phyloP scores from a whole-genome alignment of 2,113 vertebrate genomes.

The Ibidorhyncha struthersii region DNA sequence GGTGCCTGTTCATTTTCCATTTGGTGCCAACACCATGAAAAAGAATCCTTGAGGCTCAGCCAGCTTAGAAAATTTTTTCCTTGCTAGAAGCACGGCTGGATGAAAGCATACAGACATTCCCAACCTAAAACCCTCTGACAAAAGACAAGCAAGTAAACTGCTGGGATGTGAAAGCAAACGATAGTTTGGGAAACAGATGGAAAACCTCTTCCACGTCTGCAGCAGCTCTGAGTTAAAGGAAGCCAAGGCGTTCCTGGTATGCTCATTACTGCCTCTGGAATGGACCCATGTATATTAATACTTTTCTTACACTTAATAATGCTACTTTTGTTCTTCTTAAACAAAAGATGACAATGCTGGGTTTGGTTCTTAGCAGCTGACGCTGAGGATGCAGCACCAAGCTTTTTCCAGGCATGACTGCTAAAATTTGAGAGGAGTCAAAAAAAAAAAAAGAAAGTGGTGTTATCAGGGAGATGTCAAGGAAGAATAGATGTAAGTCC shows the following conservation, averaged over 20 bases:
- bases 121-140: neutral
- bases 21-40: neutral
- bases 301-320: neutral
- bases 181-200: neutral
- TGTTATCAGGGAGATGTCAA: neutral
- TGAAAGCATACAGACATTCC: neutral
- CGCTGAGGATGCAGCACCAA: neutral
- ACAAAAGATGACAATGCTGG: neutral
- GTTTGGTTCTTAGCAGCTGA: neutral
- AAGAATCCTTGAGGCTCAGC: neutral
- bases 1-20: neutral
- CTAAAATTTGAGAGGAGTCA: neutral
- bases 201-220: neutral
- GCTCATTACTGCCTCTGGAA: neutral
- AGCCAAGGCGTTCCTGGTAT: neutral
- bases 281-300: neutral
- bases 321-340: neutral
- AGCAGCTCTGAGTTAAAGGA: neutral
- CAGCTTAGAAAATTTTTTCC: neutral
- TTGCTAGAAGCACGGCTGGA: neutral
- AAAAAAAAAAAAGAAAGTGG: neutral
- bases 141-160: neutral
- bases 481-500: neutral
- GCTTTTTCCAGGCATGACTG: neutral
- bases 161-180: neutral